Percentiles rank a stretch among this genome's conserved stretches.
Evolutionary conservation across 1,140 invertebrate genomes (phyloP).

Genomic region (Medauroidea extradentata): DNA sequence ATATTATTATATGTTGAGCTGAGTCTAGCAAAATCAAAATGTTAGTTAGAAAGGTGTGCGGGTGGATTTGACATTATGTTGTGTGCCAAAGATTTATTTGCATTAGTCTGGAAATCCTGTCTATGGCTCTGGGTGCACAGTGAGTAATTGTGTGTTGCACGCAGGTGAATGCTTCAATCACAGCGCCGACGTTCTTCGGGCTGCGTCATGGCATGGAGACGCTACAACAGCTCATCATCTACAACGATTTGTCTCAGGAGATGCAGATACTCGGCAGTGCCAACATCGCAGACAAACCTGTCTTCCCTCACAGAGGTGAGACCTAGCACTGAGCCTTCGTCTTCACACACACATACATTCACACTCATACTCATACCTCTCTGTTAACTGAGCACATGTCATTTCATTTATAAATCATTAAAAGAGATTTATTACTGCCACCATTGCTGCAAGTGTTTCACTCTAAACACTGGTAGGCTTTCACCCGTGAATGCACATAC

Average conservation of each 20-base stretch:
- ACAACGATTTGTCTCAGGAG: neutral
- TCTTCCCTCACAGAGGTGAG: conserved; percentile 28
- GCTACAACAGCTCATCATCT: conserved; percentile 57
- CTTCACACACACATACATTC: conserved; percentile 25
- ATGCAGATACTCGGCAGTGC: conserved; percentile 18
- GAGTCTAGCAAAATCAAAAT: too few species aligned
- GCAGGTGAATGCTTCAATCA: conserved; percentile 42
- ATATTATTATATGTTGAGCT: too few species aligned
- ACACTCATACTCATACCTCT: neutral
- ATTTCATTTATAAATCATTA: neutral
- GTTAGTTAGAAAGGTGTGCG: too few species aligned
- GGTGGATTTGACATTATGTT: too few species aligned
- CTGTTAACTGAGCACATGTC: neutral
- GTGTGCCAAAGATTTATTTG: too few species aligned
- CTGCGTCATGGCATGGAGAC: conserved; percentile 71
- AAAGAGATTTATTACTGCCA: neutral
- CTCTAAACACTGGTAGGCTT: too few species aligned
- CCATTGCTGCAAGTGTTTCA: too few species aligned
- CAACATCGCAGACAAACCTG: conserved; percentile 26
- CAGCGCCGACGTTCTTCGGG: conserved; percentile 63
- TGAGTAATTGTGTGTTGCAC: neutral
- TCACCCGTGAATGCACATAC: too few species aligned
- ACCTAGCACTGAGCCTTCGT: conserved; percentile 31
- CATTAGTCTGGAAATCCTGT: neutral
- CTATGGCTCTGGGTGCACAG: neutral